Evolutionary conservation across 2,113 vertebrate genomes (phyloP).

Genomic region (Rhea pennata): DNA sequence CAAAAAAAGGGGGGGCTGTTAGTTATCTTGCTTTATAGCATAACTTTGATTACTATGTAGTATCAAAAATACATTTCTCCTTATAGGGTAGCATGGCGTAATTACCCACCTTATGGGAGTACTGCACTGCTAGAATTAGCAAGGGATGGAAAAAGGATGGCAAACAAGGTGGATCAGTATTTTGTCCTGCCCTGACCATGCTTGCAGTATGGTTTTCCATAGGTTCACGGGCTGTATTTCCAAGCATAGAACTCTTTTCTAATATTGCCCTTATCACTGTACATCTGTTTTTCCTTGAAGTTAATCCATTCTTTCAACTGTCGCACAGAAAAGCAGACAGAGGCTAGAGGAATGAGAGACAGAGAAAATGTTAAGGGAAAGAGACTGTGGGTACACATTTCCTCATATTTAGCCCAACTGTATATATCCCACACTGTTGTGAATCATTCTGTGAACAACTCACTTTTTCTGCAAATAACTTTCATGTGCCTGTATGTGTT

Average conservation of each 20-base stretch:
- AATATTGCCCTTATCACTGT: not conserved
- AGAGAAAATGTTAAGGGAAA: not conserved
- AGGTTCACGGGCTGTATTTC: not conserved
- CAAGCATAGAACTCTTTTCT: not conserved
- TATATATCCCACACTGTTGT: not conserved
- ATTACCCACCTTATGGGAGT: not conserved
- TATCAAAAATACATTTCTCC: not conserved
- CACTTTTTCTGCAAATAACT: not conserved
- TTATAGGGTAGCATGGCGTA: not conserved
- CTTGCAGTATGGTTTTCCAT: not conserved
- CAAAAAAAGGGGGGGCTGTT: not conserved
- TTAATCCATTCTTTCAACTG: not conserved
- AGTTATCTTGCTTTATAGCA: not conserved
- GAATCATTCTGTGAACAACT: not conserved
- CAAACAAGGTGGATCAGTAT: not conserved
- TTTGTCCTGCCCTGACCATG: not conserved
- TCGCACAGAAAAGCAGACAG: not conserved
- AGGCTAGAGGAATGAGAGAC: not conserved
- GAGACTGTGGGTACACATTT: not conserved
- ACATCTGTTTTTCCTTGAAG: not conserved
- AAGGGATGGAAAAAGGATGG: not conserved
- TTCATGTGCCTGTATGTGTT: not conserved
- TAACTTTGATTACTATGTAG: not conserved
- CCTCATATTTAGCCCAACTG: not conserved
- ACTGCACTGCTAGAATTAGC: not conserved